Evolutionary conservation across 2,888 invertebrate species (phyloP).

Genomic region (Cosmia trapezina): DNA sequence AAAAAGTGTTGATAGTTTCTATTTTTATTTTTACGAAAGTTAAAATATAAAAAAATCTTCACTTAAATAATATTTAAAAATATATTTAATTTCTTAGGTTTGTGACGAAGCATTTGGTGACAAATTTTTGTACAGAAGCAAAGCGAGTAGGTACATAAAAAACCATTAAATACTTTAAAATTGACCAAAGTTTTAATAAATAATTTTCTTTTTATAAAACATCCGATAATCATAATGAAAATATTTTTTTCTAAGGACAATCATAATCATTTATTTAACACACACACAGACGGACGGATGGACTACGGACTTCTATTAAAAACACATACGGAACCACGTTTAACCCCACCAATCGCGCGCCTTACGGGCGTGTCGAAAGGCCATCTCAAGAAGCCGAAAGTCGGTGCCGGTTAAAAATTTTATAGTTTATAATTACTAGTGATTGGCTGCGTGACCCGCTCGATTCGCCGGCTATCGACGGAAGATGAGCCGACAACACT

Average conservation of each 20-base stretch:
- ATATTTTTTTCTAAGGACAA: not conserved
- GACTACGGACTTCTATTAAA: not conserved
- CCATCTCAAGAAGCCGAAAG: conserved; percentile 88
- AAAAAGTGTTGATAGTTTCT: not conserved
- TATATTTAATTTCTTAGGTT: not conserved
- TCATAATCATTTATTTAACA: no score
- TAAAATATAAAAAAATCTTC: no score
- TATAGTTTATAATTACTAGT: conserved; percentile 89
- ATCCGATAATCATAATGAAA: not conserved
- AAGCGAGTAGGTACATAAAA: not conserved
- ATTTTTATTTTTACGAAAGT: not conserved
- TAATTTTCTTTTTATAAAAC: not conserved
- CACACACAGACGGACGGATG: no score
- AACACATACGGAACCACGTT: conserved; percentile 76
- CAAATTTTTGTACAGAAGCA: not conserved
- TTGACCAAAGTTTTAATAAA: not conserved
- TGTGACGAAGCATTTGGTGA: not conserved
- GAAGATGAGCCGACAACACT: conserved; percentile 56
- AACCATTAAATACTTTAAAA: not conserved
- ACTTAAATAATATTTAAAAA: no score
- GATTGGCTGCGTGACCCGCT: conserved; percentile 84
- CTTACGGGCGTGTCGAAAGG: conserved; percentile 83
- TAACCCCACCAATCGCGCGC: conserved; percentile 60
- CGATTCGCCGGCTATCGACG: conserved; percentile 74
- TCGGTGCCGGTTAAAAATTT: conserved; percentile 81